Evolutionary conservation across 2,113 vertebrate genomes (phyloP).

Genomic region (Hyaena hyaena): DNA sequence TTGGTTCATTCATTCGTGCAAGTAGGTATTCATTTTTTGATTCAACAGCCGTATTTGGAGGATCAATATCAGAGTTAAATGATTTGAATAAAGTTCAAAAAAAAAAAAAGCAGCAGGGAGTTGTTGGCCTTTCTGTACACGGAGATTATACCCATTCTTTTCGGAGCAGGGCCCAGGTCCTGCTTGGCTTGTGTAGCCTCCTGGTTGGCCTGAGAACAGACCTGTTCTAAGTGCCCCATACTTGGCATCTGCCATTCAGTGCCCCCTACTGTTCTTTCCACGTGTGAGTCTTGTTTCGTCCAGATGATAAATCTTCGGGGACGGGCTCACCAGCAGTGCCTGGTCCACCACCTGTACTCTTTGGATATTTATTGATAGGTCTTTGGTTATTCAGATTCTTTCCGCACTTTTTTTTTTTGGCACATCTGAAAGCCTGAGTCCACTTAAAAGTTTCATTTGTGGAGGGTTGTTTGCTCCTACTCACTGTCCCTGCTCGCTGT

Average conservation of each 20-base stretch:
- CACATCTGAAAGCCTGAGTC: not conserved
- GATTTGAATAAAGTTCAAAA: no score
- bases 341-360: rapidly evolving
- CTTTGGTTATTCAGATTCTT: not conserved
- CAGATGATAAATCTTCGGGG: not conserved
- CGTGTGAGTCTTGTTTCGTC: not conserved
- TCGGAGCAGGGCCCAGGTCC: not conserved
- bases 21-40: not conserved
- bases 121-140: not conserved
- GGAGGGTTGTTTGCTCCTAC: not conserved
- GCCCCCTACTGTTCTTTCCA: not conserved
- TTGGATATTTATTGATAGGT: not conserved
- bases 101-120: not conserved
- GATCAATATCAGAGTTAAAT: not conserved
- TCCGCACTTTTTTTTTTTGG: not conserved
- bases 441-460: not conserved
- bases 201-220: not conserved
- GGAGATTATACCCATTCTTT: rapidly evolving
- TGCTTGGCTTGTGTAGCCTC: not conserved
- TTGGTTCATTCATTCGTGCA: not conserved
- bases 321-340: not conserved
- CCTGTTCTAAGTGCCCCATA: no score
- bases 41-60: not conserved
- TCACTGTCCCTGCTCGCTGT: not conserved
- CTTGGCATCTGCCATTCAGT: not conserved